phyloP scores from a whole-genome alignment of 2,797 vertebrate genomes.

The Coregonus ussuriensis region DNA sequence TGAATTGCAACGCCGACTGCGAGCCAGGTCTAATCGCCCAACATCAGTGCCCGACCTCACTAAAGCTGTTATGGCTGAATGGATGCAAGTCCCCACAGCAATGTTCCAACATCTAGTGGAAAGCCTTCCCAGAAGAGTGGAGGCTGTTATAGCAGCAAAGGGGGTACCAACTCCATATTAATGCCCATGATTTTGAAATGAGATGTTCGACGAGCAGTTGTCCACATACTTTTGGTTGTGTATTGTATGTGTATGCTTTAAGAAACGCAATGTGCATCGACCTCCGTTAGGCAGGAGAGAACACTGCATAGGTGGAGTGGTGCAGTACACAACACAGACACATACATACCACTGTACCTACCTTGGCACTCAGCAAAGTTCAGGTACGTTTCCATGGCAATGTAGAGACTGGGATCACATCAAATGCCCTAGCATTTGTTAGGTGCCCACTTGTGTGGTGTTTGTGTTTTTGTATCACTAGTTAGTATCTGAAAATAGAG shows the following conservation, averaged over 20 bases:
- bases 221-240: no score
- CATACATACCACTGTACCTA: slow-evolving; percentile 33
- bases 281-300: slow-evolving; percentile 20
- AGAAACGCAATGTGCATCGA: slow-evolving; percentile 33
- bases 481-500: slow-evolving; percentile 76
- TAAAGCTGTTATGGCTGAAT: no score
- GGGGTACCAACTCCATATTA: no score
- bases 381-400: slow-evolving; percentile 76
- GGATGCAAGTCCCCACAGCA: no score
- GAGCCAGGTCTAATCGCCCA: no score
- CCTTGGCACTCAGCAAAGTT: slow-evolving; percentile 65
- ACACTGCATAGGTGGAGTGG: neutral
- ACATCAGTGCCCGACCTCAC: no score
- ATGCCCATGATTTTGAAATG: no score
- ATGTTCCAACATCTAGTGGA: no score
- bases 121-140: no score
- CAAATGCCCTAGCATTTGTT: slow-evolving; percentile 69
- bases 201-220: no score
- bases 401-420: slow-evolving; percentile 66
- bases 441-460: slow-evolving; percentile 66
- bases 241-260: slow-evolving; percentile 7
- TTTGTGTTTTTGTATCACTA: slow-evolving; percentile 66
- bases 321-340: slow-evolving; percentile 14
- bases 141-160: no score
- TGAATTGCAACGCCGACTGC: no score